Conservation (phyloP, 1,140 invertebrate species). For the Eufriesea mexicana region DNA sequence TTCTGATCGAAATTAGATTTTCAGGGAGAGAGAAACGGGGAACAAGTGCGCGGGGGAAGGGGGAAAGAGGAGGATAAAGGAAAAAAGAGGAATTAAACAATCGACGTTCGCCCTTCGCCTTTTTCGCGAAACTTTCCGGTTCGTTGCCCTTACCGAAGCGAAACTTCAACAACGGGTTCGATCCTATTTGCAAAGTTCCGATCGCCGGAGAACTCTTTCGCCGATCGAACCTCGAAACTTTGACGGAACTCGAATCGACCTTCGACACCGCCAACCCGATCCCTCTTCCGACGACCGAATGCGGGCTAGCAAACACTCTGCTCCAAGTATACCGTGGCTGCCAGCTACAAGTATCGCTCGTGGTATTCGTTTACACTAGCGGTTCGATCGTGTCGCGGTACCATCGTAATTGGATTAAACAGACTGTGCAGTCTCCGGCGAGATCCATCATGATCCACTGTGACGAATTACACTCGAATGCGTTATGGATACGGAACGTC, state of each 20-base stretch:
- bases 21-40: not conserved
- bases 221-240: not conserved
- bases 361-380: conserved; percentile 19
- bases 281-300: not conserved
- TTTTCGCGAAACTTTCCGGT: conserved; percentile 8
- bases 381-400: not conserved
- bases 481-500: not conserved
- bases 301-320: not conserved
- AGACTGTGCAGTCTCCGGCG: not conserved
- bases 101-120: not conserved
- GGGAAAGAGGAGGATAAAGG: not conserved
- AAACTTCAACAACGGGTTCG: not conserved
- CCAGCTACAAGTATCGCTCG: not conserved
- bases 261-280: not conserved
- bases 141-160: not conserved
- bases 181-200: not conserved
- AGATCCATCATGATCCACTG: conserved; percentile 10
- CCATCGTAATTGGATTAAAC: not conserved
- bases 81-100: conserved; percentile 16
- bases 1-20: conserved; percentile 25
- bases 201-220: not conserved
- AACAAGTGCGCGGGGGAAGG: not conserved
- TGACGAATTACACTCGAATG: conserved; percentile 19
- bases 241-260: not conserved
- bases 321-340: not conserved